Conservation (phyloP, 2,113 vertebrate genomes). For the Carlito syrichta region DNA sequence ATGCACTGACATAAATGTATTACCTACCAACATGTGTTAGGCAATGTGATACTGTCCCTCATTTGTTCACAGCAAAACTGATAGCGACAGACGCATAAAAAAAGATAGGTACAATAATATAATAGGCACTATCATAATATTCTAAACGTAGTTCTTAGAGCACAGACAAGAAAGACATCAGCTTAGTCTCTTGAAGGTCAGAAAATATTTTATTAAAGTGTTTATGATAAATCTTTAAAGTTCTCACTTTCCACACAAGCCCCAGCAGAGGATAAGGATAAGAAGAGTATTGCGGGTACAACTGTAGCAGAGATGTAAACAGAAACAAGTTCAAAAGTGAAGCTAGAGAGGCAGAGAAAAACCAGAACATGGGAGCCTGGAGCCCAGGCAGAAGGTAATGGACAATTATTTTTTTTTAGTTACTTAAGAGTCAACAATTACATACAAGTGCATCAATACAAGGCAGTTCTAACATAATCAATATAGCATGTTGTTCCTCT, state of each 20-base stretch:
- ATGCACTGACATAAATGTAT: background rate
- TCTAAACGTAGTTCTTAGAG: background rate
- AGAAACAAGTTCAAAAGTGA: background rate
- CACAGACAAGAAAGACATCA: background rate
- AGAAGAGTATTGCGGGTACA: too few relatives aligned
- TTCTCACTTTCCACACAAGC: background rate
- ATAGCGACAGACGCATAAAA: background rate
- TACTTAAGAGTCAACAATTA: background rate
- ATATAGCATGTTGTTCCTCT: background rate
- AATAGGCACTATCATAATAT: background rate
- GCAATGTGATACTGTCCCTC: background rate
- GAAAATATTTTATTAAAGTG: background rate
- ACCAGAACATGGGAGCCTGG: too few relatives aligned
- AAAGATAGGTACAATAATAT: background rate
- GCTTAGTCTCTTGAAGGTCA: background rate
- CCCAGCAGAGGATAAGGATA: background rate
- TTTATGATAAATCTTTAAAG: background rate
- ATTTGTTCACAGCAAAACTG: constrained; percentile 7
- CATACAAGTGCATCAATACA: background rate
- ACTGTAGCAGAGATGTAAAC: background rate
- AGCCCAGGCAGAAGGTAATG: background rate
- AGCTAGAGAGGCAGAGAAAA: background rate
- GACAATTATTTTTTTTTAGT: background rate
- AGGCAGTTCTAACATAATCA: background rate
- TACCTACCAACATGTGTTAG: background rate